Evolutionary conservation across 37 sponge, comb jelly and placozoan genomes (phyloP), one percentile per base, ranked within the genome.

Genomic region (Beroe forskalii): DNA sequence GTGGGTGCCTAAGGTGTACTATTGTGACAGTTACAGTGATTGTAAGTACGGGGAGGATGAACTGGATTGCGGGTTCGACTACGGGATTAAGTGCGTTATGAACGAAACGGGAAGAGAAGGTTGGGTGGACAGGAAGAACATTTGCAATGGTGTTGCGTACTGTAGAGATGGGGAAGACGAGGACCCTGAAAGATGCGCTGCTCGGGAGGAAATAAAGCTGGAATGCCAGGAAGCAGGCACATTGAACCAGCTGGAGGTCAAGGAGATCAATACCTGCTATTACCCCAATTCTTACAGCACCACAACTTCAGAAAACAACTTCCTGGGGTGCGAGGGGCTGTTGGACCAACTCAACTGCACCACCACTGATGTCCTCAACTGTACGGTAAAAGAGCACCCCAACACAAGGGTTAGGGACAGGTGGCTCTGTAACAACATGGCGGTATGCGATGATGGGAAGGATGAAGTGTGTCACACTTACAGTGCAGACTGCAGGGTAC

Each of bases 401-500:
- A 63, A 63, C 25, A 63, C 66, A n/a, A 63, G 66, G 66, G 66
- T 63, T 63, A 63, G 66, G n/a, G 66, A 63, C n/a, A 63, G 66
- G n/a, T 63, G 66, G 66, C 66, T 63, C 25, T 63, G 66, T 20
- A 63, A 63, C 25, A 63, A 63, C 25, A 28, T 24, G 66, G 24
- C 14, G n/a, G 66, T 63, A 3, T 63, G 66, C 25, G 66, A 63
- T 63, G 66, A 63, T 63, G 66, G 66, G 6, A 63, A n/a, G n/a
- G 66, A 63, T 63, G 66, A 63, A 30, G 2, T 63, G 20, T 63
- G 66, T 20, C 4, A n/a, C 14, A 63, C 66, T 19, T 63, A 28
- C 6, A 63, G 66, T 63, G 66, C 20, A 19, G 25, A 8, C 14
- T 63, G 66, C n/a, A 63, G 2, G 25, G 66, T 63, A 28, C 66